phyloP scores from a whole-genome alignment of 2,797 vertebrate genomes.

The Poeciliopsis presidionis region DNA sequence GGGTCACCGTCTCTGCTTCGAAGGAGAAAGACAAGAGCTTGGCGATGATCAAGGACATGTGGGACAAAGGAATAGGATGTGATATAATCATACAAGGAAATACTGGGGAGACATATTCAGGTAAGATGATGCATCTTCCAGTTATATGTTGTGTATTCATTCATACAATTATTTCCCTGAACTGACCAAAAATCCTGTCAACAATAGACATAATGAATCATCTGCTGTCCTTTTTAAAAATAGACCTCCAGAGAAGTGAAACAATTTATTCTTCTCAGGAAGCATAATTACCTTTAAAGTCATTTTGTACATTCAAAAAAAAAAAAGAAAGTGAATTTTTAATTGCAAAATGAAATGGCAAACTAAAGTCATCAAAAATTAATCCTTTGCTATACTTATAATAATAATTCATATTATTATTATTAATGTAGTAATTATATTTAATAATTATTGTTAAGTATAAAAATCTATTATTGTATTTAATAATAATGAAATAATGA shows the following conservation, averaged over 20 bases:
- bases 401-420: no score
- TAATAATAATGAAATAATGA: no score
- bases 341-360: background rate
- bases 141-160: background rate
- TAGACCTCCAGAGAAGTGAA: background rate
- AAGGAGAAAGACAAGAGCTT: conserved; percentile 25
- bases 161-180: background rate
- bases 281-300: background rate
- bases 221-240: background rate
- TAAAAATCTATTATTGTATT: no score
- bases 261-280: background rate
- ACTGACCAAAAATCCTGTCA: background rate
- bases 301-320: background rate
- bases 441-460: no score
- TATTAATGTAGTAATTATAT: no score
- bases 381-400: no score
- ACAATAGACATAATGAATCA: background rate
- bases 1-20: background rate
- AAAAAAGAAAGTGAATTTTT: background rate
- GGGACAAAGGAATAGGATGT: conserved; percentile 28
- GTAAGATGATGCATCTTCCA: conserved; percentile 8
- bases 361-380: no score
- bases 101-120: conserved; percentile 34
- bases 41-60: conserved; percentile 23
- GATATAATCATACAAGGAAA: conserved; percentile 38